These are phyloP conservation scores for Porites cylindrica DNA, from an alignment of 92 coral and sea anemone species.

Conservation along the genomic window DNA sequence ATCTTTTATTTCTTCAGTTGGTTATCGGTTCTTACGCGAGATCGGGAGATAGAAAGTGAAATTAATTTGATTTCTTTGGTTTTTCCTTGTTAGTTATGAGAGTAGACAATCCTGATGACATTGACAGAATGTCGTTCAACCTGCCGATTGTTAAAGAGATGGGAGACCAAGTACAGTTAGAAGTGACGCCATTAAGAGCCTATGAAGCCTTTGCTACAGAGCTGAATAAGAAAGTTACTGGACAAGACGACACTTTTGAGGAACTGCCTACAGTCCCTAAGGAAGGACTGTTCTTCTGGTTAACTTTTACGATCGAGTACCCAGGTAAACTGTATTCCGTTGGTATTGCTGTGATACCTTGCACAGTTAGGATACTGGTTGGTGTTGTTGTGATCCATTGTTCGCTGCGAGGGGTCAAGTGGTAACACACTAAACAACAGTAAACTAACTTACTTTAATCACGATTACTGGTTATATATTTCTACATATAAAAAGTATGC, in stretches of 20 bases:
- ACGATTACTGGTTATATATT: no score
- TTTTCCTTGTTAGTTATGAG: slow-evolving; percentile 7
- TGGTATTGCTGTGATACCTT: not conserved
- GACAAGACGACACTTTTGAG: slow-evolving; percentile 18
- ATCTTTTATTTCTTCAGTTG: no score
- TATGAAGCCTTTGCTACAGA: slow-evolving; percentile 58
- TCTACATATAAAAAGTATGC: no score
- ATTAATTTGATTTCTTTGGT: not conserved
- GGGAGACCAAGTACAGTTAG: slow-evolving; percentile 61
- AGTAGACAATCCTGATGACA: slow-evolving; percentile 40
- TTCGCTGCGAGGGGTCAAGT: no score
- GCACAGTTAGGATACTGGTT: not conserved
- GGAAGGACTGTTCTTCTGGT: slow-evolving; percentile 54
- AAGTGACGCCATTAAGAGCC: slow-evolving; percentile 46
- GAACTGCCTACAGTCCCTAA: slow-evolving; percentile 36
- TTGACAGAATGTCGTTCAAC: slow-evolving; percentile 43
- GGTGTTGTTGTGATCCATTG: no score
- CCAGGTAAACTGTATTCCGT: slow-evolving; percentile 13
- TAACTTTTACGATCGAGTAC: slow-evolving; percentile 46
- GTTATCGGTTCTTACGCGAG: no score
- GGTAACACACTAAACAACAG: no score
- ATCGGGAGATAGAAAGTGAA: no score
- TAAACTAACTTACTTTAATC: no score
- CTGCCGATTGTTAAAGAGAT: slow-evolving; percentile 54
- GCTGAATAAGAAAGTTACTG: slow-evolving; percentile 26